A percentile compares a stretch with the other conserved stretches of the same genome.
Evolutionary conservation across 2,113 vertebrate genomes (phyloP).

Genomic region (Acanthisitta chloris): DNA sequence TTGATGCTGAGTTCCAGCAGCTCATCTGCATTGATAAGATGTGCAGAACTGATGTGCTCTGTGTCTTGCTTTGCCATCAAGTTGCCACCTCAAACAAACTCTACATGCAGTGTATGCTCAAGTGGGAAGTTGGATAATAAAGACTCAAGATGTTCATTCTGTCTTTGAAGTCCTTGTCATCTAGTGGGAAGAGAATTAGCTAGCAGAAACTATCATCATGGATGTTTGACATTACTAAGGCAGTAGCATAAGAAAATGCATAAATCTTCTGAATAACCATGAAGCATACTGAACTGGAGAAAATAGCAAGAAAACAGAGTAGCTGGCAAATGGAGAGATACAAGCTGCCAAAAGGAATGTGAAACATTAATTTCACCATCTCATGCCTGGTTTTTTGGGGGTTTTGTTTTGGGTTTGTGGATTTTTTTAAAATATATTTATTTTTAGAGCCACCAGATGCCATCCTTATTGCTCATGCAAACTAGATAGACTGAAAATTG

Average conservation of each 20-base stretch:
- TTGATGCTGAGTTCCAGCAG: background rate
- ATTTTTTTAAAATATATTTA: background rate
- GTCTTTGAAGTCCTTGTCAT: background rate
- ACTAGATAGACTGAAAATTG: background rate
- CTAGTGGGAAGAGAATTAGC: constrained; percentile 1
- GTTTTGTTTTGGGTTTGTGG: background rate
- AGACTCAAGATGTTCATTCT: background rate
- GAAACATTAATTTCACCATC: constrained; percentile 17
- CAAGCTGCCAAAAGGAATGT: constrained; percentile 22
- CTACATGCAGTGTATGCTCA: fast-evolving
- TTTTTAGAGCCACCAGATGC: constrained; percentile 27
- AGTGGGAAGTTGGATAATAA: background rate
- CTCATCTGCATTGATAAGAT: background rate
- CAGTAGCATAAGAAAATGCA: background rate
- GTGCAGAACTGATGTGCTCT: background rate
- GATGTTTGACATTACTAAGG: background rate
- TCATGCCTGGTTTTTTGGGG: background rate
- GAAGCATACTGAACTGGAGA: background rate
- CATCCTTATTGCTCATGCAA: background rate
- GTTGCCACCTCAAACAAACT: background rate
- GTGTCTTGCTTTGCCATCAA: background rate
- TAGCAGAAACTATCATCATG: background rate
- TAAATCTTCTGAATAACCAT: constrained; percentile 11
- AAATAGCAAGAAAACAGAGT: background rate
- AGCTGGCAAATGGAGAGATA: constrained; percentile 9